phyloP scores from a whole-genome alignment of 1,140 invertebrate species.

The Aphaenogaster rudis region DNA sequence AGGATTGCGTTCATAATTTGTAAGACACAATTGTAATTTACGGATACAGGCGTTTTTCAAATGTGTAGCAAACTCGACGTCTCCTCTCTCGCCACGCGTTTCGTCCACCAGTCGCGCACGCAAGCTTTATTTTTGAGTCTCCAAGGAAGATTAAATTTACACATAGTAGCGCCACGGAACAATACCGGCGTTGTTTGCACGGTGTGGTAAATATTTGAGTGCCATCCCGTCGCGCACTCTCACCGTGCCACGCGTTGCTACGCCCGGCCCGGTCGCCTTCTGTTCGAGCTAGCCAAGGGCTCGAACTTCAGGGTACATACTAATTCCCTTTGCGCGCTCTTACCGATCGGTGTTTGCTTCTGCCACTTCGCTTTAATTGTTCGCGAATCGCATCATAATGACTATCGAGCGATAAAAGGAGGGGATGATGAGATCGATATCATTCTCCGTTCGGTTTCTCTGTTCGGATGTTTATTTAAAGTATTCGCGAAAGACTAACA shows the following conservation, averaged over 20 bases:
- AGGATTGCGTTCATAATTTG: background rate
- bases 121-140: conserved; percentile 72
- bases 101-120: conserved; percentile 25
- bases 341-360: conserved; percentile 84
- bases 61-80: background rate
- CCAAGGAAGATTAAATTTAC: conserved; percentile 86
- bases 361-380: conserved; percentile 85
- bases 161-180: conserved; percentile 86
- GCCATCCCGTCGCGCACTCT: conserved; percentile 70
- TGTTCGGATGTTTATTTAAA: background rate
- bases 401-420: conserved; percentile 69
- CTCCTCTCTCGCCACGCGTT: background rate
- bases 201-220: conserved; percentile 85
- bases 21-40: background rate
- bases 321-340: conserved; percentile 73
- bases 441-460: background rate
- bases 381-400: conserved; percentile 84
- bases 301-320: conserved; percentile 66
- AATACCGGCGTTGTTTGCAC: conserved; percentile 82
- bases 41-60: background rate
- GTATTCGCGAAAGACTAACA: background rate
- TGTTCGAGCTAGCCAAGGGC: conserved; percentile 71
- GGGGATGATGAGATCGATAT: background rate
- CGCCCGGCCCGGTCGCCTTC: conserved; percentile 49
- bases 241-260: background rate